Evolutionary conservation across 2,113 vertebrate species (phyloP).

Genomic region (Macheiramphus alcinus): DNA sequence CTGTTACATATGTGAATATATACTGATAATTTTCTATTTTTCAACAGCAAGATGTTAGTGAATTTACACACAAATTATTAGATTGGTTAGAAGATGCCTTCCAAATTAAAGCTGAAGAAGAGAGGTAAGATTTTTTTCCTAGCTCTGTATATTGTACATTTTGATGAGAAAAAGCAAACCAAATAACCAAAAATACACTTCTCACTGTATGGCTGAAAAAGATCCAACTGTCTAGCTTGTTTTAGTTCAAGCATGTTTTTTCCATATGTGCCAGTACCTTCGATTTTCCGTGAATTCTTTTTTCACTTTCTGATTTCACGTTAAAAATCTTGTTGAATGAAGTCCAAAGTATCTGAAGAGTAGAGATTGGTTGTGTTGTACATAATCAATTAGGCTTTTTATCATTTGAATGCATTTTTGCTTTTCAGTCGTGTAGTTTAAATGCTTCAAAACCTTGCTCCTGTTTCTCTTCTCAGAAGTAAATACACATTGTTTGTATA

Average conservation of each 20-base stretch:
- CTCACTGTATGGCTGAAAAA: background rate
- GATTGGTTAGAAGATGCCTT: constrained; percentile 99
- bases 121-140: constrained; percentile 72
- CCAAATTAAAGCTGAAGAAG: constrained; percentile 95
- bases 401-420: background rate
- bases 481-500: background rate
- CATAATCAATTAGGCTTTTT: background rate
- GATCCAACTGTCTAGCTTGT: background rate
- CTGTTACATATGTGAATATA: background rate
- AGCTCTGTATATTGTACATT: background rate
- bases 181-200: background rate
- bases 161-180: background rate
- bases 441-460: background rate
- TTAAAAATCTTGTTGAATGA: background rate
- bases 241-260: background rate
- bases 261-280: background rate
- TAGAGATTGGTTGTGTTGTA: background rate
- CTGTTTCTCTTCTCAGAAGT: background rate
- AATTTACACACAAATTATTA: constrained; percentile 96
- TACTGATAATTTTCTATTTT: background rate
- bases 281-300: background rate
- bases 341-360: background rate
- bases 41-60: constrained; percentile 95
- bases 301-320: background rate
- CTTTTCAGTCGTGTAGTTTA: background rate